A percentile compares a stretch with the other conserved stretches of the same genome.
phyloP scores from a whole-genome alignment of 1,140 invertebrate species.

The Thaumatotibia leucotreta region DNA sequence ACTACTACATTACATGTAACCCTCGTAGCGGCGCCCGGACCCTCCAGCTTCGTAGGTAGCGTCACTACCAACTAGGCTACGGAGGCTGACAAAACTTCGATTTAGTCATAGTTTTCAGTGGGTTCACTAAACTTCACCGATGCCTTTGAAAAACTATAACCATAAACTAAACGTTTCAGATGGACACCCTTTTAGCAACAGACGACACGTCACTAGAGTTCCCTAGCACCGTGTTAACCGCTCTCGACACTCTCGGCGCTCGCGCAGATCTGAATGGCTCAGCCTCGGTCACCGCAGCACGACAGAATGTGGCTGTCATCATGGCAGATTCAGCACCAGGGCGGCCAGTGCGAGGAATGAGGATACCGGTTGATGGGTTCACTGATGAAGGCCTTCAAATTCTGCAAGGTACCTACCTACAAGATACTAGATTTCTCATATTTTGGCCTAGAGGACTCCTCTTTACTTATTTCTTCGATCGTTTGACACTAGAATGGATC shows the following conservation, averaged over 20 bases:
- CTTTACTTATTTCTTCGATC: too few relatives aligned
- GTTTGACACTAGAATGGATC: too few relatives aligned
- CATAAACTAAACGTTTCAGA: not conserved
- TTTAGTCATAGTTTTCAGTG: too few relatives aligned
- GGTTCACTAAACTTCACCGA: too few relatives aligned
- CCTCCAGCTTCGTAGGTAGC: too few relatives aligned
- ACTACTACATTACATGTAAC: too few relatives aligned
- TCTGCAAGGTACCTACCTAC: conserved; percentile 14
- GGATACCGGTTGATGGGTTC: conserved; percentile 19
- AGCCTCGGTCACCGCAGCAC: conserved; percentile 6
- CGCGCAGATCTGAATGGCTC: conserved; percentile 23
- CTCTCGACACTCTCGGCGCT: conserved; percentile 28
- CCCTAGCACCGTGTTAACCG: conserved; percentile 17
- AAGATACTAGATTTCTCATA: too few relatives aligned
- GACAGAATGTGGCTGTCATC: conserved; percentile 32
- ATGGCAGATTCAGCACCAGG: conserved; percentile 20
- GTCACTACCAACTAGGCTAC: too few relatives aligned
- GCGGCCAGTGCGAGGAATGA: conserved; percentile 21
- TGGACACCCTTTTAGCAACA: conserved; percentile 22
- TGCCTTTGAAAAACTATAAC: too few relatives aligned
- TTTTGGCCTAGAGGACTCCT: too few relatives aligned
- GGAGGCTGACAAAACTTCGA: too few relatives aligned
- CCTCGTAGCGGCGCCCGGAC: too few relatives aligned
- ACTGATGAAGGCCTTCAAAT: conserved; percentile 22
- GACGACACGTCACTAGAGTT: conserved; percentile 17